Percentiles rank a stretch among this genome's conserved stretches.
These are phyloP conservation scores for Pocillopora meandrina DNA, from an alignment of 92 coral and sea anemone genomes.

Conservation along the genomic window DNA sequence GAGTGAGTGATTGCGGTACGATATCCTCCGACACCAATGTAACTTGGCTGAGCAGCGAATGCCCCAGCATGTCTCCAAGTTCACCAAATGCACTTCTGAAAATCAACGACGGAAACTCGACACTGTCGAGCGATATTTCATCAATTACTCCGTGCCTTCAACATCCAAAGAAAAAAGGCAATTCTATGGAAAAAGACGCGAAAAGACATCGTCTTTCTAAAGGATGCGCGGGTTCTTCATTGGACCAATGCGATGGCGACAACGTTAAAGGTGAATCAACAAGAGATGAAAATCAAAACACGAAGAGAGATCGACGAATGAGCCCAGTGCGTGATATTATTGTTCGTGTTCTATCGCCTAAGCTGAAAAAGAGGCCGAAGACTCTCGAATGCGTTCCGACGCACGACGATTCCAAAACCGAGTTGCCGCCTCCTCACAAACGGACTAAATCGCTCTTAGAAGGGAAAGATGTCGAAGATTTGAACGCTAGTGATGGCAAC, in stretches of 20 bases:
- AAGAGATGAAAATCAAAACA: slow-evolving; percentile 45
- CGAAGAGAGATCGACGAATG: slow-evolving; percentile 65
- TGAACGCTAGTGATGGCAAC: not conserved
- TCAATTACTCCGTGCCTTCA: slow-evolving; percentile 63
- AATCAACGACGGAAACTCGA: slow-evolving; percentile 79
- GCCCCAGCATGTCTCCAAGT: slow-evolving; percentile 61
- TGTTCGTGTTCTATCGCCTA: slow-evolving; percentile 79
- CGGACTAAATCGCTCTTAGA: slow-evolving; percentile 73
- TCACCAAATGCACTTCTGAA: slow-evolving; percentile 68
- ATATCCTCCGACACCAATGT: slow-evolving; percentile 86
- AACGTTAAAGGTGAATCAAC: slow-evolving; percentile 19
- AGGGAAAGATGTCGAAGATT: slow-evolving; percentile 72
- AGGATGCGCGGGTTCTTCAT: not conserved
- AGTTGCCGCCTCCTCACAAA: slow-evolving; percentile 41
- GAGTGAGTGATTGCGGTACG: slow-evolving; percentile 86
- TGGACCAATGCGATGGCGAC: slow-evolving; percentile 32
- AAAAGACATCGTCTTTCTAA: slow-evolving; percentile 20
- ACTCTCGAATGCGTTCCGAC: slow-evolving; percentile 76
- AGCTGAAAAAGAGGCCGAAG: slow-evolving; percentile 76
- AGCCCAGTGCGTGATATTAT: slow-evolving; percentile 85
- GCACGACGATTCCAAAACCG: slow-evolving; percentile 1
- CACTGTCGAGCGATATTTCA: slow-evolving; percentile 80
- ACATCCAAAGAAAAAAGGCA: slow-evolving; percentile 9
- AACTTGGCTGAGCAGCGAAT: slow-evolving; percentile 89
- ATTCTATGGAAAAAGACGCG: slow-evolving; percentile 18